Evolutionary conservation across 2,113 vertebrate genomes (phyloP).

Genomic region (Nyctibius bracteatus): DNA sequence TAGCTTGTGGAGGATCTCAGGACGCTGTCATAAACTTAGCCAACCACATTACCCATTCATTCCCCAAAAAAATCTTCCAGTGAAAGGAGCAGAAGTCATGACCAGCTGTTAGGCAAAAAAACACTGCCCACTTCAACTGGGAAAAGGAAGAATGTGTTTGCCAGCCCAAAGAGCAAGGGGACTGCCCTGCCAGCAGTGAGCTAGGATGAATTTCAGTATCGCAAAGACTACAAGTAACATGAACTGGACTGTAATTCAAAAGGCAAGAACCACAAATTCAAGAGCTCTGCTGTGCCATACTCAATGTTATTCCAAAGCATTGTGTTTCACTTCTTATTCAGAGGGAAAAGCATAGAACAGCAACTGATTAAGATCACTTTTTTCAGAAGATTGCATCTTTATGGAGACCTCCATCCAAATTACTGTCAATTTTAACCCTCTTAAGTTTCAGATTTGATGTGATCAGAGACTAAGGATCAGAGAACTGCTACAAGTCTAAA

Average conservation of each 20-base stretch:
- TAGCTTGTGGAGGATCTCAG: background rate
- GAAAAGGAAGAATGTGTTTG: background rate
- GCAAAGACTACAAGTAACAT: background rate
- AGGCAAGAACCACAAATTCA: background rate
- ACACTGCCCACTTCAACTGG: background rate
- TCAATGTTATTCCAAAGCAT: background rate
- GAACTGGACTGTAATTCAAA: background rate
- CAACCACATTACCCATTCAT: background rate
- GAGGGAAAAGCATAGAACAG: background rate
- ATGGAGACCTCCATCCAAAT: background rate
- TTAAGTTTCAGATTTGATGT: background rate
- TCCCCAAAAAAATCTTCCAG: background rate
- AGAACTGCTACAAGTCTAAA: background rate
- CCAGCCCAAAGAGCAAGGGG: background rate
- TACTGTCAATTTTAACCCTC: background rate
- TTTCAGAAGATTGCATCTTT: background rate
- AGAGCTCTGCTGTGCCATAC: background rate
- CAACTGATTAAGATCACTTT: background rate
- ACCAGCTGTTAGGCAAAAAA: background rate
- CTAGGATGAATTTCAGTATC: background rate
- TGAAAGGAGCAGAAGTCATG: background rate
- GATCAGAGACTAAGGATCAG: background rate
- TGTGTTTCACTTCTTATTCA: background rate
- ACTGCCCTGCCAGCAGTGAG: background rate
- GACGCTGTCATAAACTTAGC: background rate